Percentiles rank a stretch among this genome's conserved stretches.
Evolutionary conservation across 2,888 invertebrate genomes (phyloP).

Genomic region (Microctonus hyperodae): DNA sequence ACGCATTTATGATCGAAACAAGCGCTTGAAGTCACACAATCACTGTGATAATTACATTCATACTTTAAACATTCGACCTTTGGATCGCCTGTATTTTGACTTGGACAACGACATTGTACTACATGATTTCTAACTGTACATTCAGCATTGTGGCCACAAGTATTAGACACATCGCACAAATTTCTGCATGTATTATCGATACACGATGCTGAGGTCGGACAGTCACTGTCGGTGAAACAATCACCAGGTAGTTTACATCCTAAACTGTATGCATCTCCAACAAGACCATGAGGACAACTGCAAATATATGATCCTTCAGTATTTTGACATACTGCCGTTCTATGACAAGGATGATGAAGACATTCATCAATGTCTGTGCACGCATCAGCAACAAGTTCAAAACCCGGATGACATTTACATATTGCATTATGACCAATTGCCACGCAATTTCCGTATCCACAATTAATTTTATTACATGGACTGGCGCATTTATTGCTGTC

Average conservation of each 20-base stretch:
- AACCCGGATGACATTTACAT: conserved; percentile 81
- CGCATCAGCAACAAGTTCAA: conserved; percentile 70
- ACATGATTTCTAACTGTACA: conserved; percentile 76
- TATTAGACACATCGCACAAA: conserved; percentile 73
- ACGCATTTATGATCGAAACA: conserved; percentile 83
- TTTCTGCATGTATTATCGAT: conserved; percentile 78
- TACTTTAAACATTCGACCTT: conserved; percentile 72
- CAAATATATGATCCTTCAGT: conserved; percentile 80
- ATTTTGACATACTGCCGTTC: conserved; percentile 80
- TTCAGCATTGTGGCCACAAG: conserved; percentile 79
- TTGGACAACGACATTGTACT: conserved; percentile 77
- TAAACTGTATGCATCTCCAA: conserved; percentile 77
- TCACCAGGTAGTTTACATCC: conserved; percentile 86
- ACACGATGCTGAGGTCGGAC: conserved; percentile 80
- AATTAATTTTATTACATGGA: conserved; percentile 81
- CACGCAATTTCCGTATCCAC: conserved; percentile 82
- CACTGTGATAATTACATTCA: conserved; percentile 81
- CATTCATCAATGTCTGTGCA: conserved; percentile 89
- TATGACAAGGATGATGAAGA: conserved; percentile 77
- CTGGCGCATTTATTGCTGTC: conserved; percentile 81
- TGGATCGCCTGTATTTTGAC: conserved; percentile 79
- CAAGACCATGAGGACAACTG: conserved; percentile 77
- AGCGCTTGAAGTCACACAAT: conserved; percentile 75
- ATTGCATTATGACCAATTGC: conserved; percentile 75
- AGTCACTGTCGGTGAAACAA: conserved; percentile 81